Evolutionary conservation across 37 sponge, comb jelly and placozoan genomes (phyloP), one percentile per base, ranked within the genome.

Genomic region (Cliona cf. orientalis): DNA sequence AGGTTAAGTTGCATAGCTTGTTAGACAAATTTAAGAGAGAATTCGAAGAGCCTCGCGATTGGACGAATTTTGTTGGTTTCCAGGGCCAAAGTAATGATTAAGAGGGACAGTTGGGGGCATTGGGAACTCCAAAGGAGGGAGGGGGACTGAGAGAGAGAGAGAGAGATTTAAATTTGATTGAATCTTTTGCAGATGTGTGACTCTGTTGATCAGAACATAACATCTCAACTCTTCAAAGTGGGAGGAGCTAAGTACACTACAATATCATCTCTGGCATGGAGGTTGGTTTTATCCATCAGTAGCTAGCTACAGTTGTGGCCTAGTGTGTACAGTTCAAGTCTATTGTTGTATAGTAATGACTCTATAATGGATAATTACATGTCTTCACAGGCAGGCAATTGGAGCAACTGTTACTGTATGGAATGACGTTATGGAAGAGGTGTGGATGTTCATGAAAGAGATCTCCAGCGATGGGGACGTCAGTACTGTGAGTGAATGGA

Each of bases 381-480:
- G 14, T 14, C 42, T 4, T 17, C 37, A 63, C 42, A 86, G 87
- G 58, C 93, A 93, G 80, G 82, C 82, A 25, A 60, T 85, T 23
- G 93, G 93, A 21, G 93, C 65, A 2, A 84, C 82, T 0, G 29
- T 63, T 2, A 26, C 71, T 58, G 93, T 93, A 22, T 93, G 72
- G 72, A 88, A 93, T 53, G 31, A 74, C 66, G 76, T 85, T 1
- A 67, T 55, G 2, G 63, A 85, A 14, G 80, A 78, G 53, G 26
- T 21, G 38, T 93, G 93, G 93, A 56, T 81, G 37, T 93, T 93
- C 40, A 78, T 93, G 83, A 93, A 89, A 66, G 93, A 93, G 73
- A 93, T 93, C 7, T 93, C 93, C 28, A 93, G 90, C 44, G 89
- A 81, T 81, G 93, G 93, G 33, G 89, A 80, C 49, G 89, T 93